Conservation (phyloP, 2,797 vertebrate genomes). For the Spondyliosoma cantharus region DNA sequence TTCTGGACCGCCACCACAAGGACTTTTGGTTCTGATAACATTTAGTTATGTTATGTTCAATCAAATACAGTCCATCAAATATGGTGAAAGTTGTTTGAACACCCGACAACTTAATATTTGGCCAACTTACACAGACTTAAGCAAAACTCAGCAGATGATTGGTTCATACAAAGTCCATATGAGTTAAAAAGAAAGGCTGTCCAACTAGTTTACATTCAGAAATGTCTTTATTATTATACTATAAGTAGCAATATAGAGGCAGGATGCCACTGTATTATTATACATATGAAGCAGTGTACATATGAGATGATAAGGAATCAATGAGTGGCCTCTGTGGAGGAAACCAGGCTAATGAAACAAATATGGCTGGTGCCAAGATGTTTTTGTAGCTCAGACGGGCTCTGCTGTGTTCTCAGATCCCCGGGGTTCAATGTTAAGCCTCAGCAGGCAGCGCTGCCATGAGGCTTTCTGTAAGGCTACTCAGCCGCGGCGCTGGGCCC, state of each 20-base stretch:
- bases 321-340: slow-evolving; percentile 24
- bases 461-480: slow-evolving; percentile 31
- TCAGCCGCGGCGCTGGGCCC: slow-evolving; percentile 34
- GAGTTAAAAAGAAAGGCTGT: not conserved
- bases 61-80: slow-evolving; percentile 2
- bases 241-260: not conserved
- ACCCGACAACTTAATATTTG: not conserved
- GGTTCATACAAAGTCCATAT: not conserved
- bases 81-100: not conserved
- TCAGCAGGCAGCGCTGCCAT: slow-evolving; percentile 45
- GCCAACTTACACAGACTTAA: no score
- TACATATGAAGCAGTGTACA: slow-evolving; percentile 7
- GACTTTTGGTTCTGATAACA: not conserved
- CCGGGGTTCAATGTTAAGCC: slow-evolving; percentile 44
- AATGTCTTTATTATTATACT: not conserved
- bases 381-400: slow-evolving; percentile 12
- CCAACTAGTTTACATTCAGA: not conserved
- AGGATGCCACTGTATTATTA: slow-evolving; percentile 12
- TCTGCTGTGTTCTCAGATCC: slow-evolving; percentile 26
- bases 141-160: not conserved
- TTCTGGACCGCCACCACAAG: not conserved
- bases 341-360: slow-evolving; percentile 55
- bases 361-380: slow-evolving; percentile 31
- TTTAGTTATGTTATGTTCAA: not conserved
- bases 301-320: slow-evolving; percentile 27